Evolutionary conservation across 2,797 vertebrate species (phyloP).

Genomic region (Cyclopterus lumpus): DNA sequence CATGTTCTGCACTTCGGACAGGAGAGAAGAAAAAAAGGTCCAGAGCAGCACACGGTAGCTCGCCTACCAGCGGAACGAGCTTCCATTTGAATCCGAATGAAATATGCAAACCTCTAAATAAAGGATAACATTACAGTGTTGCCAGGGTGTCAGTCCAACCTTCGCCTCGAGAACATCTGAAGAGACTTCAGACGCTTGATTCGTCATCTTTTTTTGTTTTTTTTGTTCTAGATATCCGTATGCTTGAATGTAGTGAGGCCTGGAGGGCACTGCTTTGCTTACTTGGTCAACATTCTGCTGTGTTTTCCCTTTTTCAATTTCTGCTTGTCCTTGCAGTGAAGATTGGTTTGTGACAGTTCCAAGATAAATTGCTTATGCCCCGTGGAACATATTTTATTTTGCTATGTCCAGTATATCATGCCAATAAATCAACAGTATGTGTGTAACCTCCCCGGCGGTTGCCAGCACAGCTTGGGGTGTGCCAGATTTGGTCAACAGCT

Average conservation of each 20-base stretch:
- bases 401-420: conserved; percentile 75
- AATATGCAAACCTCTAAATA: conserved; percentile 28
- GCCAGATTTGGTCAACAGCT: conserved; percentile 76
- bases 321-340: conserved; percentile 69
- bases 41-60: conserved; percentile 54
- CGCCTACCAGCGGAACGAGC: conserved; percentile 24
- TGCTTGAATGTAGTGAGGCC: conserved; percentile 8
- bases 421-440: conserved; percentile 77
- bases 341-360: conserved; percentile 74
- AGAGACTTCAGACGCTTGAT: neutral
- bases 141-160: neutral
- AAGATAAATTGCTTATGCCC: conserved; percentile 72
- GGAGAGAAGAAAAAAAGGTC: conserved; percentile 53
- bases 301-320: conserved; percentile 62
- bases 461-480: conserved; percentile 61
- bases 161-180: conserved; percentile 3
- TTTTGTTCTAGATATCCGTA: neutral
- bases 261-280: conserved; percentile 55
- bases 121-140: conserved; percentile 11
- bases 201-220: neutral
- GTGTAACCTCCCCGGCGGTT: conserved; percentile 63
- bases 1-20: conserved; percentile 57
- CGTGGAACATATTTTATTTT: conserved; percentile 77
- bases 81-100: conserved; percentile 20
- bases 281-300: conserved; percentile 54